phyloP scores from a whole-genome alignment of 2,888 invertebrate genomes.

The Pachliopta kotzebuea region DNA sequence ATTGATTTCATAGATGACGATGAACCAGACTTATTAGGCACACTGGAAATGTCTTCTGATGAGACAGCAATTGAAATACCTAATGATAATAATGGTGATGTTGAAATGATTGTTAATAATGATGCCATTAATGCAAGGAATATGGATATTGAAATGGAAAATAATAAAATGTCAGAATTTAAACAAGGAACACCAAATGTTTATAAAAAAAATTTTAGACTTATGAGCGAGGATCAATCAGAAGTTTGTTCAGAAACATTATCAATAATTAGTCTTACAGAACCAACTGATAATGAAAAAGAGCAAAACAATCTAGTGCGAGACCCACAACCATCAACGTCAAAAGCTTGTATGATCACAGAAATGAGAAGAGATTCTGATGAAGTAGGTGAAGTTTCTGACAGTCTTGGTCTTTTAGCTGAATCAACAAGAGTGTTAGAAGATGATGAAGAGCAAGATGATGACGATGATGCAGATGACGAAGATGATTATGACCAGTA shows the following conservation, averaged over 20 bases:
- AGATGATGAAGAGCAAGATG: conserved; percentile 60
- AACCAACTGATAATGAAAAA: conserved; percentile 16
- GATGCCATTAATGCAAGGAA: background rate
- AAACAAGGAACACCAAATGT: conserved; percentile 15
- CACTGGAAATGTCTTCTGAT: conserved; percentile 19
- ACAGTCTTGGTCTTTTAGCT: conserved; percentile 65
- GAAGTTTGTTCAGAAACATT: conserved; percentile 10
- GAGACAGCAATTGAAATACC: conserved; percentile 1
- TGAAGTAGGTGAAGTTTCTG: conserved; percentile 50
- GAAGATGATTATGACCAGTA: conserved; percentile 45
- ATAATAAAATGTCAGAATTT: background rate
- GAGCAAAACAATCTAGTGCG: background rate
- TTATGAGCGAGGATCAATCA: background rate
- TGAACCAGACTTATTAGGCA: conserved; percentile 18
- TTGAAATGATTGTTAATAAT: background rate
- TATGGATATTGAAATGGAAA: conserved; percentile 1
- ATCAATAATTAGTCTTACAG: conserved; percentile 15
- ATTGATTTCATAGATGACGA: conserved; percentile 44
- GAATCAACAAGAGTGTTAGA: conserved; percentile 59
- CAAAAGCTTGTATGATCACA: conserved; percentile 22
- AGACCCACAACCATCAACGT: conserved; percentile 35
- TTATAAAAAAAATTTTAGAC: background rate
- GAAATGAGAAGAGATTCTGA: conserved; percentile 29
- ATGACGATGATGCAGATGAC: conserved; percentile 54
- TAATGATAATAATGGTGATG: background rate